Evolutionary conservation across 2,888 invertebrate species (phyloP).

Genomic region (Dastarcus helophoroides): DNA sequence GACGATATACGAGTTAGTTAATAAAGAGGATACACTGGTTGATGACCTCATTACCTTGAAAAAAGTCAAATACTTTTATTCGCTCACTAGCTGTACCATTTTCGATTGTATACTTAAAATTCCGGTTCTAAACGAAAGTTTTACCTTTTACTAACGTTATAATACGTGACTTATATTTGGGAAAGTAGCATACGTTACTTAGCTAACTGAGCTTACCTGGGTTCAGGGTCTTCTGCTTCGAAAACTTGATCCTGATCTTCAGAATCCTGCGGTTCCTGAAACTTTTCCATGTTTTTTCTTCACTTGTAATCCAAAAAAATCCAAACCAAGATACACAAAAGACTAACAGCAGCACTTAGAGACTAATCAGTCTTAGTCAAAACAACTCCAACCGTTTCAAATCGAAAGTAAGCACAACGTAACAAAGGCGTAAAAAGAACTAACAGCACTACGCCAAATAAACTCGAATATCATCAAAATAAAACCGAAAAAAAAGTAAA

Average conservation of each 20-base stretch:
- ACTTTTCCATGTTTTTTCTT: slow-evolving; percentile 50
- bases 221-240: slow-evolving; percentile 52
- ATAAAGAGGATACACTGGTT: no score
- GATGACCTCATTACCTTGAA: no score
- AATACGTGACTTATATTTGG: no score
- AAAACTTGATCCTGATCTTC: slow-evolving; percentile 66
- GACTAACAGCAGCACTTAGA: slow-evolving; percentile 21
- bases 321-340: slow-evolving; percentile 13
- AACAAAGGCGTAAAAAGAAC: slow-evolving; percentile 9
- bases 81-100: no score
- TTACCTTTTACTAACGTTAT: no score
- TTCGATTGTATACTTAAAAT: no score
- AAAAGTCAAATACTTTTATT: no score
- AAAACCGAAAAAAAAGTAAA: slow-evolving; percentile 14
- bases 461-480: no score
- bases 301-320: slow-evolving; percentile 9
- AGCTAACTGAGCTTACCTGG: slow-evolving; percentile 50
- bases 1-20: no score
- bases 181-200: no score
- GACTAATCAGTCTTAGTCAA: slow-evolving; percentile 30
- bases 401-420: slow-evolving; percentile 7
- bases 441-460: slow-evolving; percentile 10
- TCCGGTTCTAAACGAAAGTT: no score
- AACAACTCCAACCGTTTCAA: slow-evolving; percentile 11
- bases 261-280: slow-evolving; percentile 58